Percentiles rank a stretch among this genome's conserved stretches.
Evolutionary conservation across 2,888 invertebrate genomes (phyloP).

Genomic region (Congeria kusceri): DNA sequence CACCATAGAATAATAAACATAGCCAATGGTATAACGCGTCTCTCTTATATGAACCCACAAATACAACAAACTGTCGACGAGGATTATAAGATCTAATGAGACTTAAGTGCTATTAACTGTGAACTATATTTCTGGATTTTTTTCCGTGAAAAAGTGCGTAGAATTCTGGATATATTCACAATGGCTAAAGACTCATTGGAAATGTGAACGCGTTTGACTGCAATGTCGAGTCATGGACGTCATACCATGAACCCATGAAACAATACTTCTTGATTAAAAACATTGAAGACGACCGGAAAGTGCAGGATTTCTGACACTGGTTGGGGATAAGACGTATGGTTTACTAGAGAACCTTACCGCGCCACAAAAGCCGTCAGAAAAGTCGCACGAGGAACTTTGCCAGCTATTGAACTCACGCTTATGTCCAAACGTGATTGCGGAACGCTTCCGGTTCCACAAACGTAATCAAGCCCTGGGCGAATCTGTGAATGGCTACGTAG

Average conservation of each 20-base stretch:
- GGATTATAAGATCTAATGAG: no score
- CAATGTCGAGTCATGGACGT: constrained; percentile 34
- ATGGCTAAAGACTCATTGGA: constrained; percentile 14
- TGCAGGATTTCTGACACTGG: constrained; percentile 14
- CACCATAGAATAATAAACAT: no score
- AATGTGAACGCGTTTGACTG: background rate
- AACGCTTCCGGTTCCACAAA: background rate
- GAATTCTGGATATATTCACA: constrained; percentile 12
- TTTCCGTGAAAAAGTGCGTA: constrained; percentile 7
- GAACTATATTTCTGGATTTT: no score
- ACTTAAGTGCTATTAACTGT: no score
- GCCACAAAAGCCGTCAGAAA: constrained; percentile 18
- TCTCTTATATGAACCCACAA: no score
- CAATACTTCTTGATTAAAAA: constrained; percentile 12
- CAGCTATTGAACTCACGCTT: constrained; percentile 4
- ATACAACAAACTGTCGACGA: no score
- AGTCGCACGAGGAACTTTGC: constrained; percentile 17
- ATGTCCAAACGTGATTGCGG: constrained; percentile 2
- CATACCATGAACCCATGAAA: constrained; percentile 33
- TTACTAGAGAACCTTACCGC: constrained; percentile 17
- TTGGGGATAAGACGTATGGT: constrained; percentile 17
- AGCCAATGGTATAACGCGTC: no score
- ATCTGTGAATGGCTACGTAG: constrained; percentile 36
- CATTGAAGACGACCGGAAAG: constrained; percentile 6
- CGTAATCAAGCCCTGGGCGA: background rate